Base-by-base conservation (phyloP, 2,113 vertebrate species). In the Chauna torquata region DNA sequence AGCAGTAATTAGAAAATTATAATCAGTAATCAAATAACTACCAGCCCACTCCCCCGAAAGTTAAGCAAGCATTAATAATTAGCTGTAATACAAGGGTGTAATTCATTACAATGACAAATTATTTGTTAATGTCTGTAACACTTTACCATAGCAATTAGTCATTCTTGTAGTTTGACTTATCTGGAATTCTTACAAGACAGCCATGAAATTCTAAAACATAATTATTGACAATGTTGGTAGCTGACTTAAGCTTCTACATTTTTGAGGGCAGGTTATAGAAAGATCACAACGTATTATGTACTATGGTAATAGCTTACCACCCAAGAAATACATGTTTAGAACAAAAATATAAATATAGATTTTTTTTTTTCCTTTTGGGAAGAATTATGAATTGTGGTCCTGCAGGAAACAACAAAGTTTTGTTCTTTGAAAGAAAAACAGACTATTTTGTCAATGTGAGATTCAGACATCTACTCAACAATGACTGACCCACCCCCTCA, bases 51-150 rank as follows among this genome's bases (percentile, higher is more conserved):
- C 8, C 66, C 44, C 84, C 16, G 7, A 66, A 66, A 95, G 82
- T 96, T 83, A 93, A 95, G 50, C 89, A 97, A 86, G 82, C 84
- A 61, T 90, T 88, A 88, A 94, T 86, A 95, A 97, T 94, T 90
- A 96, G 82, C 66, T 90, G 75, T 74, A 92, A 83, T 47, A 85
- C 58, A 94, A 3, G 55, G 42, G 54, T 82, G 32, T 86, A 91
- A 96, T 96, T 97, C 71, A 92, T 96, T 96, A 83, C 82, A 92
- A 66, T 68, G 76, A 89, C 81, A 92, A 92, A 92, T 90, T 82
- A 78, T 93, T 96, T 96, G 78, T 92, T 96, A 92, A 96, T 81
- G 85, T 85, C 78, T 3, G 0, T 95, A 96, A 85, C 82, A 85
- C 64, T 93, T 88, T 94, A 71, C 68, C 55, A 66, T 50, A 90